phyloP scores from a whole-genome alignment of 2,113 vertebrate genomes.

The Lichenostomus cassidix region DNA sequence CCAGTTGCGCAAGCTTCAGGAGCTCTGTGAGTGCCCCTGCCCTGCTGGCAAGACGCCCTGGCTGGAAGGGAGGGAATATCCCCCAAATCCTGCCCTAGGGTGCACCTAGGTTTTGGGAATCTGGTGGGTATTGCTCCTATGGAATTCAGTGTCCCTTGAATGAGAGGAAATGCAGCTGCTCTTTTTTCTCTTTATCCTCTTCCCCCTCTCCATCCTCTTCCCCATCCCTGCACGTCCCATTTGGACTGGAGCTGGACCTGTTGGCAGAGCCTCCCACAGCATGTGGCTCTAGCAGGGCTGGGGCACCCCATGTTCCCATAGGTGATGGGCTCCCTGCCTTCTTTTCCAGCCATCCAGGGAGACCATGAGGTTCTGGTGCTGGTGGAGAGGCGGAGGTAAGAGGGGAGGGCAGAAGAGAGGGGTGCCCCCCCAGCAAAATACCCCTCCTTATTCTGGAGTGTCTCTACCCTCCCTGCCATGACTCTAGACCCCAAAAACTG shows the following conservation, averaged over 20 bases:
- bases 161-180: background rate
- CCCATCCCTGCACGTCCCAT: too few relatives aligned
- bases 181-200: background rate
- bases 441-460: background rate
- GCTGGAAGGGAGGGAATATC: background rate
- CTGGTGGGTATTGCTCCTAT: background rate
- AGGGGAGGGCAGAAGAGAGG: background rate
- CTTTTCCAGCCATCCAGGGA: conserved; percentile 82
- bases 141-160: background rate
- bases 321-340: background rate
- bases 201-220: background rate
- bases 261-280: background rate
- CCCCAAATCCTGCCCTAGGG: background rate
- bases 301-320: fast-evolving
- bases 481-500: background rate
- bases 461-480: background rate
- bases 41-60: background rate
- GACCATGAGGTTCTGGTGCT: conserved; percentile 90
- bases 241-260: background rate
- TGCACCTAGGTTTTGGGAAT: background rate
- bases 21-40: conserved; percentile 86
- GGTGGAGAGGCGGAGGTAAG: conserved; percentile 90
- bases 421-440: background rate
- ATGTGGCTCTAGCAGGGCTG: background rate
- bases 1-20: conserved; percentile 89